These are phyloP conservation scores for Sminthopsis crassicaudata DNA, from an alignment of 2,113 vertebrate genomes.

Conservation along the genomic window DNA sequence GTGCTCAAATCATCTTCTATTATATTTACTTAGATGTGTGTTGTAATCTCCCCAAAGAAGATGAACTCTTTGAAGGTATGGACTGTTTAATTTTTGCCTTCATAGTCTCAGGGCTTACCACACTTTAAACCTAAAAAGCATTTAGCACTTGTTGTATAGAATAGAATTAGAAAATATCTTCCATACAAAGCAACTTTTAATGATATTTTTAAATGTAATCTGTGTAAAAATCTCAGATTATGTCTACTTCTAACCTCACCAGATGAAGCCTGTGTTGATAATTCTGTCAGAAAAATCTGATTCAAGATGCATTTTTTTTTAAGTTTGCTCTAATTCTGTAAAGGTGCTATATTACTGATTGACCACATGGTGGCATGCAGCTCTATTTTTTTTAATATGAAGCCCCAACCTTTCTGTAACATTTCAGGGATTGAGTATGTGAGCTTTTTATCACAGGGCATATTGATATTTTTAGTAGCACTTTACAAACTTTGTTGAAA, in stretches of 20 bases:
- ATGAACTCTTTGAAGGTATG: neutral
- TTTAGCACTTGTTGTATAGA: neutral
- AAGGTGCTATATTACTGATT: constrained; percentile 12
- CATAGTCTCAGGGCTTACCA: neutral
- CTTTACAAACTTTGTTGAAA: neutral
- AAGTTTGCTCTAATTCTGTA: neutral
- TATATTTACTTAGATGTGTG: neutral
- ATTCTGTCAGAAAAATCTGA: neutral
- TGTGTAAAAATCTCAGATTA: neutral
- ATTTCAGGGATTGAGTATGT: neutral
- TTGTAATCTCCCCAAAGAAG: neutral
- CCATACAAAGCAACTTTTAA: neutral
- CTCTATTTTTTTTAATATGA: constrained; percentile 26
- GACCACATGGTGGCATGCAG: constrained; percentile 77
- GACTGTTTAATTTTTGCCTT: neutral
- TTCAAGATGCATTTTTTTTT: rapidly evolving
- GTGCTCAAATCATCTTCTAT: neutral
- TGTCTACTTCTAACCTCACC: neutral
- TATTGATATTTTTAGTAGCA: neutral
- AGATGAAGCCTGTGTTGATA: neutral
- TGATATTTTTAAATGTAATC: neutral
- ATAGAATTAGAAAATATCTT: neutral
- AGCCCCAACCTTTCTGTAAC: neutral
- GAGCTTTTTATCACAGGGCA: neutral
- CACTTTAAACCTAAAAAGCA: neutral